A percentile compares a stretch with the other conserved stretches of the same genome.
phyloP scores from a whole-genome alignment of 1,140 invertebrate genomes.

The Idris sp. region DNA sequence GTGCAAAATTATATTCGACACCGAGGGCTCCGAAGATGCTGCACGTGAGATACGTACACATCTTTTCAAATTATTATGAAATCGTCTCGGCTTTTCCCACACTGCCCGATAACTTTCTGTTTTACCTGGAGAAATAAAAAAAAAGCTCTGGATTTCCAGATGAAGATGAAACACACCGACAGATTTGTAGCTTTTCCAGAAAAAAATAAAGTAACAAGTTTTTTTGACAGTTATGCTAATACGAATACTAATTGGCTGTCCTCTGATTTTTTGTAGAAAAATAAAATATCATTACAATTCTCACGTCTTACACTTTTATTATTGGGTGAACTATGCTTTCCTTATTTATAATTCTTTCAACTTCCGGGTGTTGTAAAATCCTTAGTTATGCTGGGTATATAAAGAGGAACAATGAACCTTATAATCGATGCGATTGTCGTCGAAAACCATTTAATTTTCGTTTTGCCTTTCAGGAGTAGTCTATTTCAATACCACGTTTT shows the following conservation, averaged over 20 bases:
- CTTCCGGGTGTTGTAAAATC: conserved; percentile 38
- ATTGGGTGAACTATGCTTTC: no score
- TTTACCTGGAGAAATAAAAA: conserved; percentile 23
- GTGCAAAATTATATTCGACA: conserved; percentile 60
- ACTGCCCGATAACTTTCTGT: conserved; percentile 44
- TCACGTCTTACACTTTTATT: no score
- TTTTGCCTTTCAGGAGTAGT: no score
- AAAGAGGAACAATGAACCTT: conserved; percentile 44
- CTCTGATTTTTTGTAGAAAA: no score
- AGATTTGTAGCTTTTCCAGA: no score
- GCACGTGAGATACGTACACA: conserved; percentile 46
- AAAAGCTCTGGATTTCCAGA: no score
- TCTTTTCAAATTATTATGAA: conserved; percentile 51
- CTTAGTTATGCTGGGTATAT: conserved; percentile 40
- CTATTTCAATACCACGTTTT: no score
- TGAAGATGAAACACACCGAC: no score
- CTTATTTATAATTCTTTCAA: conserved; percentile 41
- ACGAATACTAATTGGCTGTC: no score
- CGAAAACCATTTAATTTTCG: no score
- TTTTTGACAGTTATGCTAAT: no score
- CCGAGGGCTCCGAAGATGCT: conserved; percentile 44
- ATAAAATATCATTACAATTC: conserved; percentile 5
- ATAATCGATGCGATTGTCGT: conserved; percentile 53
- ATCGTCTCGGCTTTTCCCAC: conserved; percentile 49
- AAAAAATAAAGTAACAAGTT: no score